Evolutionary conservation across 2,888 invertebrate genomes (phyloP).

Genomic region (Drosophila flavopinicola): DNA sequence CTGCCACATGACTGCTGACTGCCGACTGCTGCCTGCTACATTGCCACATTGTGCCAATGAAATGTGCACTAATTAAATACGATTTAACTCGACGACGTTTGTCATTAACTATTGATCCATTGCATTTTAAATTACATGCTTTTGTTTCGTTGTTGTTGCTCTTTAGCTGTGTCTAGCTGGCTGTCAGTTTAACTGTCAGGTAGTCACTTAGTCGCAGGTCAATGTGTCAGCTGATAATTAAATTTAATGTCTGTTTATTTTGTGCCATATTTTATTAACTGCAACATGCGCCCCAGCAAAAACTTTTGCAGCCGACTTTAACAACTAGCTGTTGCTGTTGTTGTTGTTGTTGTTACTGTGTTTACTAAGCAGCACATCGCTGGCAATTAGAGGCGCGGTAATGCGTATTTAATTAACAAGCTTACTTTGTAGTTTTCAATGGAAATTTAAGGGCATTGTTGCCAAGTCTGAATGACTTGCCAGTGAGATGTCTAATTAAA

Average conservation of each 20-base stretch:
- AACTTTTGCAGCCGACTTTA: constrained; percentile 58
- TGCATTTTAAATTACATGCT: constrained; percentile 32
- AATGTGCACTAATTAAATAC: constrained; percentile 64
- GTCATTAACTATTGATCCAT: constrained; percentile 45
- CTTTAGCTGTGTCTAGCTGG: constrained; percentile 7
- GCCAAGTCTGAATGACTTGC: constrained; percentile 50
- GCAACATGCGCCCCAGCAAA: constrained; percentile 18
- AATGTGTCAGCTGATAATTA: constrained; percentile 55
- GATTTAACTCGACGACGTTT: constrained; percentile 43
- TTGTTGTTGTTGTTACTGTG: constrained; percentile 31
- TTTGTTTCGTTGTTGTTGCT: too few species aligned
- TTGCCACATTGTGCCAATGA: constrained; percentile 14
- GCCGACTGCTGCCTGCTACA: not conserved
- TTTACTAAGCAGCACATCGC: constrained; percentile 61
- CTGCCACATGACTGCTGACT: constrained; percentile 10
- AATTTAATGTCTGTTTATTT: constrained; percentile 49
- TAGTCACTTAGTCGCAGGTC: constrained; percentile 30
- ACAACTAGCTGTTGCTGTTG: constrained; percentile 37
- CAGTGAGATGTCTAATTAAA: constrained; percentile 65
- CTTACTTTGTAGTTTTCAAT: constrained; percentile 75
- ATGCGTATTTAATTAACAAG: constrained; percentile 80
- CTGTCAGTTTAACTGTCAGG: constrained; percentile 21
- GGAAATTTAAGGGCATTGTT: constrained; percentile 69
- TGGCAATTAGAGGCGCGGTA: constrained; percentile 74
- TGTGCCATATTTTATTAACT: constrained; percentile 41